Evolutionary conservation across 2,888 invertebrate genomes (phyloP), one percentile per base, ranked within the genome.

Genomic region (Eupithecia pulchellata): DNA sequence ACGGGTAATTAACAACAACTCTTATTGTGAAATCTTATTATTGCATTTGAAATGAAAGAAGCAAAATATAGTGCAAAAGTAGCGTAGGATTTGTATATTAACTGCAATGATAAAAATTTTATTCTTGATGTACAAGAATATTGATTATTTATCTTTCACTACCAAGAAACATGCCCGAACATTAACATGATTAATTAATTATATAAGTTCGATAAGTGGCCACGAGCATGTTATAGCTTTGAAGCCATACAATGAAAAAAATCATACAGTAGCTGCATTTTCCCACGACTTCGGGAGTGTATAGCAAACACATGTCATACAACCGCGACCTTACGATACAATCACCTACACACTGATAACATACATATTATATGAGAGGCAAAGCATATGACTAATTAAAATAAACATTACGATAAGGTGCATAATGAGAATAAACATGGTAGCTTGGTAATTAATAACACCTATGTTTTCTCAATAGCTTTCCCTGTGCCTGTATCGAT

Each of bases 261-360:
- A 67, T 63, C 75, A 74, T 72, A 75, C 63, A 74, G 72, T 29
- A 20, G 64, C 25, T 71, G 72, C 65, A 27, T 55, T 72, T 77
- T 77, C 77, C 77, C 75, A 77, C 77, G 77, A 66, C 34, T 60
- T 58, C 58, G 72, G 75, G 74, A 64, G 73, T 65, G 71, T 60
- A 73, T 57, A 52, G 29, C 71, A 69, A 55, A 42, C 72, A 69
- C 63, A 69, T 72, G 66, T 65, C 30, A 11, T 60, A 65, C 69
- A 73, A 65, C 65, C 61, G 25, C 60, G 64, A 72, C 71, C 68
- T 29, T 61, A 63, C 58, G 27, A 39, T 4, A 9, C 17, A 8
- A 71, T 62, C 61, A 57, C 64, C 17, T 11, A 34, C 30, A 64
- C 36, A 60, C 30, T 58, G 61, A 57, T 65, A 34, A 32, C 8